Percentiles rank a stretch among this genome's conserved stretches.
These are phyloP conservation scores for Microctonus aethiopoides DNA, from an alignment of 2,888 invertebrate genomes.

Conservation along the genomic window DNA sequence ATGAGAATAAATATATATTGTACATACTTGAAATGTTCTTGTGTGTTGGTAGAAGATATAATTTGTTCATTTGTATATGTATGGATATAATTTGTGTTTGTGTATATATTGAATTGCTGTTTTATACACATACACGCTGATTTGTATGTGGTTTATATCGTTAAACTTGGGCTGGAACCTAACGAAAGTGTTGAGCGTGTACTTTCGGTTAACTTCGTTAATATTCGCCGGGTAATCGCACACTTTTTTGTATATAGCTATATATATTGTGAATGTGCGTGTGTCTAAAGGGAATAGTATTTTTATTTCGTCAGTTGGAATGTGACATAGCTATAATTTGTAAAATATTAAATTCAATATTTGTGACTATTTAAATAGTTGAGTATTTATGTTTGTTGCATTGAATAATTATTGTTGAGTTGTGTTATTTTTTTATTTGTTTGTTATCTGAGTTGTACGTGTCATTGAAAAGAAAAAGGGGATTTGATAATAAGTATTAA, in stretches of 20 bases:
- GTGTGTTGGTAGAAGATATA: too few species aligned
- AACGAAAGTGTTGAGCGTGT: not conserved
- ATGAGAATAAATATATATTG: too few species aligned
- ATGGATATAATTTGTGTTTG: too few species aligned
- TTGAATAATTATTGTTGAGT: not conserved
- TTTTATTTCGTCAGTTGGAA: too few species aligned
- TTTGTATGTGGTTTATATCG: slow-evolving; percentile 7
- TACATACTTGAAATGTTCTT: too few species aligned
- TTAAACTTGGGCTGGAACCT: not conserved
- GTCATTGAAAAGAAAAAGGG: not conserved
- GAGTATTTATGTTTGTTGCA: slow-evolving; percentile 11
- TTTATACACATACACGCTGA: not conserved
- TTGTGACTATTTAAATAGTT: not conserved
- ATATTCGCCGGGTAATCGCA: not conserved
- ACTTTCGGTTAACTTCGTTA: not conserved
- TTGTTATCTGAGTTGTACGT: not conserved
- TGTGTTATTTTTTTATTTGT: not conserved
- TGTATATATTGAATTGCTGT: too few species aligned
- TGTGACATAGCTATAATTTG: too few species aligned
- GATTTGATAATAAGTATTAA: too few species aligned
- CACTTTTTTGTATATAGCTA: not conserved
- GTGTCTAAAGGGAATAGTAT: not conserved
- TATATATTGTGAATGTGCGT: not conserved
- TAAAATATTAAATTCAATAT: too few species aligned
- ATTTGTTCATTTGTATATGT: too few species aligned